Evolutionary conservation across 2,113 vertebrate species (phyloP).

Genomic region (Oncorhynchus tshawytscha): DNA sequence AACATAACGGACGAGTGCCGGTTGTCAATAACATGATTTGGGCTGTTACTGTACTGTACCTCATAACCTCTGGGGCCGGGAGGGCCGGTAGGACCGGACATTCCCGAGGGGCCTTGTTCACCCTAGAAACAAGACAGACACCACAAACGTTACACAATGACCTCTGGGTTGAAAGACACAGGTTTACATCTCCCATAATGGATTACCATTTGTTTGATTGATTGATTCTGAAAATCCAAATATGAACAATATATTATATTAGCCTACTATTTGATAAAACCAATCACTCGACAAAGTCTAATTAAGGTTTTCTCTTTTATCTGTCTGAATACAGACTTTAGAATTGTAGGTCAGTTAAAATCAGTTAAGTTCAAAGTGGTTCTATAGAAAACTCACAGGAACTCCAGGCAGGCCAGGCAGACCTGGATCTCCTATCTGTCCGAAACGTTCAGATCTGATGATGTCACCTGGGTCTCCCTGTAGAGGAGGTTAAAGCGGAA

Average conservation of each 20-base stretch:
- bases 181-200: not conserved
- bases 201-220: not conserved
- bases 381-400: slow-evolving; percentile 75
- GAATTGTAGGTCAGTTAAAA: too few relatives aligned
- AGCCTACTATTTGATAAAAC: not conserved
- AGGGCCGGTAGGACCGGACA: slow-evolving; percentile 81
- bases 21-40: too few relatives aligned
- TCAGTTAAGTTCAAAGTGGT: not conserved
- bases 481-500: not conserved
- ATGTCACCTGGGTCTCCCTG: slow-evolving; percentile 92
- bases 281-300: too few relatives aligned
- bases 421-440: slow-evolving; percentile 81
- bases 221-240: not conserved
- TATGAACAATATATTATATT: not conserved
- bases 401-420: slow-evolving; percentile 83
- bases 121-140: slow-evolving; percentile 72
- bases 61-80: slow-evolving; percentile 81
- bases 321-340: too few relatives aligned
- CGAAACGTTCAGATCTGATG: slow-evolving; percentile 72
- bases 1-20: too few relatives aligned
- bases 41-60: slow-evolving; percentile 59
- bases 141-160: too few relatives aligned
- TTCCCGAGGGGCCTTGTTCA: slow-evolving; percentile 72
- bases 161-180: too few relatives aligned
- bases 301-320: too few relatives aligned